Conservation (phyloP, 2,797 vertebrate genomes). For the Chelmon rostratus region DNA sequence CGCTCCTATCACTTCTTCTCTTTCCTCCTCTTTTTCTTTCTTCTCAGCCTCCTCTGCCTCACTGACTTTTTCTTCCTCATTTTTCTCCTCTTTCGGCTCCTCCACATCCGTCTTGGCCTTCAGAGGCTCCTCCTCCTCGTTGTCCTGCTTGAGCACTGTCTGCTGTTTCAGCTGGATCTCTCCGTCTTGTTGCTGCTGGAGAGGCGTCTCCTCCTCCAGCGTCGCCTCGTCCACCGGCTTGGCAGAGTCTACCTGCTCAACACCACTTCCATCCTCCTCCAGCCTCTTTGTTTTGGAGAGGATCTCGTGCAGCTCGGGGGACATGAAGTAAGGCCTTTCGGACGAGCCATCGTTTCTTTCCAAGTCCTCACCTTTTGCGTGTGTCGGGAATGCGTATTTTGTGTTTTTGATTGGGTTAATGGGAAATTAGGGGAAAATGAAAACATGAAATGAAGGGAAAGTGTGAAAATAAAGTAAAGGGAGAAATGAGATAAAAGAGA, state of each 20-base stretch:
- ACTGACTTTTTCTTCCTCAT: slow-evolving; percentile 42
- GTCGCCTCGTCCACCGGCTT: slow-evolving; percentile 62
- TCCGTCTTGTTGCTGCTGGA: slow-evolving; percentile 79
- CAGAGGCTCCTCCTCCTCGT: slow-evolving; percentile 78
- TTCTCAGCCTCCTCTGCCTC: slow-evolving; percentile 53
- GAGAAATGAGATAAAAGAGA: slow-evolving; percentile 73
- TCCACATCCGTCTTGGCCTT: slow-evolving; percentile 53
- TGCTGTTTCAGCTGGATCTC: slow-evolving; percentile 82
- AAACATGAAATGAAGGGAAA: slow-evolving; percentile 51
- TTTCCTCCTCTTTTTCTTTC: slow-evolving; percentile 49
- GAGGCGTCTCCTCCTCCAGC: slow-evolving; percentile 78
- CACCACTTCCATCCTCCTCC: slow-evolving; percentile 60
- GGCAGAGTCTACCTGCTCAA: slow-evolving; percentile 27
- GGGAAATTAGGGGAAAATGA: slow-evolving; percentile 54
- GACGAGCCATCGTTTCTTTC: slow-evolving; percentile 95
- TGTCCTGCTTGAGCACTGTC: slow-evolving; percentile 57
- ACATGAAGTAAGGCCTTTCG: slow-evolving; percentile 96
- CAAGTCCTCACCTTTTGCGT: slow-evolving; percentile 94
- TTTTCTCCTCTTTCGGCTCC: slow-evolving; percentile 64
- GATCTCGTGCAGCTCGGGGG: slow-evolving; percentile 91
- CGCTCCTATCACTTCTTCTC: slow-evolving; percentile 48
- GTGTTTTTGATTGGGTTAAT: slow-evolving; percentile 66
- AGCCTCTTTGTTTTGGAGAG: slow-evolving; percentile 82
- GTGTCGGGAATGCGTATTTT: slow-evolving; percentile 17
- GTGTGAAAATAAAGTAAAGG: slow-evolving; percentile 56